Conservation (phyloP, 2,888 invertebrate genomes). For the Hirtodrosophila trivittata region DNA sequence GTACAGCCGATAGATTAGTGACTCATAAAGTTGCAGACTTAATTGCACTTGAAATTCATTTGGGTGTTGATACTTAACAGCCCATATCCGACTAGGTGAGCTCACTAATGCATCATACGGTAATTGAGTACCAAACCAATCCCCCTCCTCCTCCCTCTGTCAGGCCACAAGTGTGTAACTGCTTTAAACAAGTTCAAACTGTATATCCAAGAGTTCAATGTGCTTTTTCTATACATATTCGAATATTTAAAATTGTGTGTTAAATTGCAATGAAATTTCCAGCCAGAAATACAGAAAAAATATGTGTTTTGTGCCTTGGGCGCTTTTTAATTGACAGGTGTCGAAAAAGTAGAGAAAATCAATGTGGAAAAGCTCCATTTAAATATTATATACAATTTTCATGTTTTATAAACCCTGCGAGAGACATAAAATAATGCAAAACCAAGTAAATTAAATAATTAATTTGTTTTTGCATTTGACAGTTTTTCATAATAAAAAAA, state of each 20-base stretch:
- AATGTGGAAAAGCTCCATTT: background rate
- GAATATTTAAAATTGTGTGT: too few species aligned
- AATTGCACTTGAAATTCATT: constrained; percentile 61
- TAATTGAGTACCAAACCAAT: background rate
- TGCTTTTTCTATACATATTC: constrained; percentile 6
- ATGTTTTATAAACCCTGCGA: background rate
- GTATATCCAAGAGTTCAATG: constrained; percentile 25
- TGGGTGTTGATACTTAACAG: constrained; percentile 65
- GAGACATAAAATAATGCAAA: background rate
- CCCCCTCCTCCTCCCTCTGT: too few species aligned
- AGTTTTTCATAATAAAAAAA: background rate
- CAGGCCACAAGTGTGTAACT: constrained; percentile 24
- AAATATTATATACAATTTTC: too few species aligned
- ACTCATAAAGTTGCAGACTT: constrained; percentile 70
- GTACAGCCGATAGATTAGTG: constrained; percentile 54
- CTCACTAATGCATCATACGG: constrained; percentile 17
- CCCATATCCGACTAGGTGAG: constrained; percentile 21
- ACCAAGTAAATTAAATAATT: background rate
- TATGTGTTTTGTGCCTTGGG: too few species aligned
- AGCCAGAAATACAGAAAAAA: too few species aligned
- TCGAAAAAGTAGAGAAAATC: constrained; percentile 15
- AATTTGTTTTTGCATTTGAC: background rate
- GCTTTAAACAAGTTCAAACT: constrained; percentile 3
- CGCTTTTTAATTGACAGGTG: constrained; percentile 15
- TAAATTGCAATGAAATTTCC: too few species aligned